A percentile compares a stretch with the other conserved stretches of the same genome.
Conservation (phyloP, 2,113 vertebrate genomes). For the Ageneiosus marmoratus region DNA sequence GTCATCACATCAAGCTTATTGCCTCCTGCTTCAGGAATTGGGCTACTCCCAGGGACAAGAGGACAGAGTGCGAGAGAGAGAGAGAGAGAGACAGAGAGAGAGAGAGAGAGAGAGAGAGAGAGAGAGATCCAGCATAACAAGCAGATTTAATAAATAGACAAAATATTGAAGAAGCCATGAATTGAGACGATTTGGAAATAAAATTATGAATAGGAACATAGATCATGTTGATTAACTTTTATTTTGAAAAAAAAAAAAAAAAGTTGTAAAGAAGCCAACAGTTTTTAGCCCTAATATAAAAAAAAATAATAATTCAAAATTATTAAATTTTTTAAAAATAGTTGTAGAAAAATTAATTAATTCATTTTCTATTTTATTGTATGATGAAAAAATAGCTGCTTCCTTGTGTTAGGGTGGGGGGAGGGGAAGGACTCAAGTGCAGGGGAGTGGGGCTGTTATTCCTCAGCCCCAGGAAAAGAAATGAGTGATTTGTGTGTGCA, state of each 20-base stretch:
- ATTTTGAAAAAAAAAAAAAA: neutral
- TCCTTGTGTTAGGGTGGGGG: too few species aligned
- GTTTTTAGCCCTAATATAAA: neutral
- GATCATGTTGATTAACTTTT: neutral
- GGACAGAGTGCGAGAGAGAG: constrained; percentile 12
- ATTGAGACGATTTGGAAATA: neutral
- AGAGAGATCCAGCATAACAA: neutral
- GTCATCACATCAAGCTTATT: constrained; percentile 61
- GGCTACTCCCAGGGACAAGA: constrained; percentile 39
- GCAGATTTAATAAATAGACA: neutral
- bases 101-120: neutral
- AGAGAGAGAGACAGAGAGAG: neutral
- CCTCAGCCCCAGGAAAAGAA: too few species aligned
- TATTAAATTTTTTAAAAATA: too few species aligned
- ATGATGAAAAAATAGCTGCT: too few species aligned
- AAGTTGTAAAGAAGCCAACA: neutral
- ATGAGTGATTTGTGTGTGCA: too few species aligned
- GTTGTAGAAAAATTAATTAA: too few species aligned
- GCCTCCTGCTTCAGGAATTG: constrained; percentile 51
- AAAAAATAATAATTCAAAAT: too few species aligned
- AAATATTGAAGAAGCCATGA: neutral
- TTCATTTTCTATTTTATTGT: too few species aligned
- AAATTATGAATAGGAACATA: neutral
- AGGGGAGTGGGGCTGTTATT: too few species aligned
- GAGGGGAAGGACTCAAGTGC: too few species aligned